Percentiles rank a stretch among this genome's conserved stretches.
Conservation (phyloP, 2,797 vertebrate genomes). For the Artibeus lituratus region DNA sequence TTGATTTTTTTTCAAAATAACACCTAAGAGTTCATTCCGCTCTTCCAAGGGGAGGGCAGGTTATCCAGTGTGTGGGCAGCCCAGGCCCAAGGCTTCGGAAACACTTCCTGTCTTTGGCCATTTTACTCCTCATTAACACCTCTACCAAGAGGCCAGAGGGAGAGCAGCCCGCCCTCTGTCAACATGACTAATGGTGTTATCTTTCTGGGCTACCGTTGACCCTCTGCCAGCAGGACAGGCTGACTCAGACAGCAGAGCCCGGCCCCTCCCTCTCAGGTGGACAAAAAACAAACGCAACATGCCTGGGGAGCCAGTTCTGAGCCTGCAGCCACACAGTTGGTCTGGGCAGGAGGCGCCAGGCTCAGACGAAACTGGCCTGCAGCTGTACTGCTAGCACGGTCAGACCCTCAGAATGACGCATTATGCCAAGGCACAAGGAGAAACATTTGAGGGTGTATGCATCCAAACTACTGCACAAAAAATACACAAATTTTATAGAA, state of each 20-base stretch:
- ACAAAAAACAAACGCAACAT: background rate
- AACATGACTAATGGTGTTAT: slow-evolving; percentile 48
- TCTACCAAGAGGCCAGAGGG: background rate
- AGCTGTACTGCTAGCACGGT: background rate
- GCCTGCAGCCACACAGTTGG: background rate
- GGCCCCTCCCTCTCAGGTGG: background rate
- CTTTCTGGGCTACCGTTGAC: slow-evolving; percentile 34
- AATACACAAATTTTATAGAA: background rate
- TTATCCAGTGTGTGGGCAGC: background rate
- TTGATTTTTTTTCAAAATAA: background rate
- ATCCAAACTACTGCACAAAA: background rate
- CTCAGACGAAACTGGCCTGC: background rate
- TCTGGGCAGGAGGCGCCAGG: rapidly evolving
- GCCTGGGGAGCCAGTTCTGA: background rate
- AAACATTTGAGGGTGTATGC: background rate
- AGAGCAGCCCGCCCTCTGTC: background rate
- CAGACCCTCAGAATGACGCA: background rate
- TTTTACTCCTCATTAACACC: slow-evolving; percentile 48
- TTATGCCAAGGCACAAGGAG: background rate
- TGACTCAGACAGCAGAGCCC: slow-evolving; percentile 6
- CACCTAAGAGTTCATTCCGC: background rate
- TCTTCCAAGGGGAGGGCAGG: background rate
- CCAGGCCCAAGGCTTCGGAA: background rate
- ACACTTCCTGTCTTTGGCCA: slow-evolving; percentile 11
- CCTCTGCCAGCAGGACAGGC: background rate